Percentiles rank a stretch among this genome's conserved stretches.
These are phyloP conservation scores for Aeoliscus strigatus DNA, from an alignment of 2,797 vertebrate species.

Conservation along the genomic window DNA sequence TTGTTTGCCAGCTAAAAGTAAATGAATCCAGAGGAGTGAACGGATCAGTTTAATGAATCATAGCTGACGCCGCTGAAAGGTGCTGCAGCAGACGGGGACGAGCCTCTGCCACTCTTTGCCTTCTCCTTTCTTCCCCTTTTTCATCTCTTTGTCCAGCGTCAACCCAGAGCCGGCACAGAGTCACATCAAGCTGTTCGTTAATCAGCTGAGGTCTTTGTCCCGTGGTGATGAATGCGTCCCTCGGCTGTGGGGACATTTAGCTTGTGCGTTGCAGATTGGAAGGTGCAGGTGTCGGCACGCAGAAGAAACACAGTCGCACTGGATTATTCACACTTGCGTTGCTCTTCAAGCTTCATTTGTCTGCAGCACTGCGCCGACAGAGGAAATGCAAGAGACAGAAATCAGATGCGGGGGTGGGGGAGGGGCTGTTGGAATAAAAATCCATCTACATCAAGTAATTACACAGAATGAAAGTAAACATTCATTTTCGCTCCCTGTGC, in stretches of 20 bases:
- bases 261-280: conserved; percentile 16
- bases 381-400: neutral
- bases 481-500: no score
- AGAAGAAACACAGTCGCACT: neutral
- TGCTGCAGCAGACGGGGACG: conserved; percentile 9
- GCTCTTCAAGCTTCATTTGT: conserved; percentile 31
- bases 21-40: conserved; percentile 40
- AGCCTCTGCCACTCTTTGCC: no score
- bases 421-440: neutral
- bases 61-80: conserved; percentile 27
- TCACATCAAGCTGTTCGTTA: conserved; percentile 23
- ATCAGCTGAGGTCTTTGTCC: conserved; percentile 20
- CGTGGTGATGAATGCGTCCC: conserved; percentile 29
- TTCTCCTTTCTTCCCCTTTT: no score
- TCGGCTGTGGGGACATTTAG: conserved; percentile 6
- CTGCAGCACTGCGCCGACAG: conserved; percentile 12
- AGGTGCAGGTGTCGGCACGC: conserved; percentile 34
- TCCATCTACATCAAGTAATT: no score
- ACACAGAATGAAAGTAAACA: no score
- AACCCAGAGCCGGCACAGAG: conserved; percentile 7
- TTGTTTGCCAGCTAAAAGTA: conserved; percentile 32
- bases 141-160: conserved; percentile 9
- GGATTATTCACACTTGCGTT: conserved; percentile 32
- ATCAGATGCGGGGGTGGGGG: neutral
- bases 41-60: conserved; percentile 39